These are phyloP conservation scores for Proisotoma minuta DNA, from an alignment of 2,888 invertebrate genomes.

Conservation along the genomic window DNA sequence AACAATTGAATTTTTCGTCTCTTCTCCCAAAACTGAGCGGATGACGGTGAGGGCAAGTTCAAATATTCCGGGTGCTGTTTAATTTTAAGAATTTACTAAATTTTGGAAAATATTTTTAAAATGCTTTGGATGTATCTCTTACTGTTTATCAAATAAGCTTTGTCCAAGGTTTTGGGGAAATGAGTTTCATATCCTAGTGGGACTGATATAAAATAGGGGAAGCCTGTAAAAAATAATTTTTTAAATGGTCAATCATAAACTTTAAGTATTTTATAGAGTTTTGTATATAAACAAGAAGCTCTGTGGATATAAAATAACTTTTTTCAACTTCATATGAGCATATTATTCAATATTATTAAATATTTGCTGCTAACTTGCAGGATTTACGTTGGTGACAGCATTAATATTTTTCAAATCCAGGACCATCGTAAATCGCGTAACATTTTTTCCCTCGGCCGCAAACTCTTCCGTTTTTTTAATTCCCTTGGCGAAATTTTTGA, in stretches of 20 bases:
- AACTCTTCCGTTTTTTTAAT: not conserved
- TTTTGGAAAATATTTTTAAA: no score
- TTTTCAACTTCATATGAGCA: no score
- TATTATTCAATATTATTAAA: no score
- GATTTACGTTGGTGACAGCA: not conserved
- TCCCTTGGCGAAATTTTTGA: not conserved
- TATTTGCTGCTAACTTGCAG: not conserved
- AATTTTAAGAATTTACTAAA: not conserved
- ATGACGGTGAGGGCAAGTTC: not conserved
- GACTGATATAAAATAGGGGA: not conserved
- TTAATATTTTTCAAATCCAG: conserved; percentile 2
- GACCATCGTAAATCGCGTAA: conserved; percentile 1
- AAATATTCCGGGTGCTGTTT: not conserved
- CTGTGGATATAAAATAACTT: not conserved
- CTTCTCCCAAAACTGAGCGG: not conserved
- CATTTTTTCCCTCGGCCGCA: not conserved
- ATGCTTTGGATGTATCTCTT: not conserved
- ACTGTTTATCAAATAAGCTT: not conserved
- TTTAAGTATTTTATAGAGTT: no score
- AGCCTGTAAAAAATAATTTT: not conserved
- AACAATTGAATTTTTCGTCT: not conserved
- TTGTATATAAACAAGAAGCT: no score
- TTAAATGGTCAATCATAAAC: no score
- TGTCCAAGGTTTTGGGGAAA: not conserved
- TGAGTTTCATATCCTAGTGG: not conserved